Evolutionary conservation across 2,113 vertebrate genomes (phyloP).

Genomic region (Excalfactoria chinensis): DNA sequence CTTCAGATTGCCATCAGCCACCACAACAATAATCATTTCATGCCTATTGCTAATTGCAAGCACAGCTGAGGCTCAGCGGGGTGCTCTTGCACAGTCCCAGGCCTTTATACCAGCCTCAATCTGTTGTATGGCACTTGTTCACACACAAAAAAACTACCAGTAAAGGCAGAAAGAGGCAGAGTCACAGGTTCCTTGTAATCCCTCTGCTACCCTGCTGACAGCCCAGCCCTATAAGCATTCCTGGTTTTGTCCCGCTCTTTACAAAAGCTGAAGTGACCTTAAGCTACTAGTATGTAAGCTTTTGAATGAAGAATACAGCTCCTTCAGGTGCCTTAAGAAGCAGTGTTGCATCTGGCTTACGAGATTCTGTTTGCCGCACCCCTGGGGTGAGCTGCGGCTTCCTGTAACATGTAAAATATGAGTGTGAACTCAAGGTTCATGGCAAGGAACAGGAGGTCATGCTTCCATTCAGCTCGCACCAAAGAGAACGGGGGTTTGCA

Average conservation of each 20-base stretch:
- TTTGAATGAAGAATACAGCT: constrained; percentile 82
- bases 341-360: constrained; percentile 88
- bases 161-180: constrained; percentile 99
- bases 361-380: constrained; percentile 92
- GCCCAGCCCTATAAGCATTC: constrained; percentile 92
- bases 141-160: constrained; percentile 88
- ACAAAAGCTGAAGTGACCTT: constrained; percentile 91
- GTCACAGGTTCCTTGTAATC: constrained; percentile 99
- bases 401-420: constrained; percentile 95
- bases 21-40: constrained; percentile 98
- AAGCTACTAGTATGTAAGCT: constrained; percentile 85
- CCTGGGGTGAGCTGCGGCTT: constrained; percentile 90
- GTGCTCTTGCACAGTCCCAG: constrained; percentile 89
- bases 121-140: constrained; percentile 90
- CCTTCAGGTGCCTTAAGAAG: constrained; percentile 89
- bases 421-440: constrained; percentile 94
- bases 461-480: constrained; percentile 87
- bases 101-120: constrained; percentile 89
- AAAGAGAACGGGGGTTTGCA: constrained; percentile 86
- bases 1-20: constrained; percentile 96
- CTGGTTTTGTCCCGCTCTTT: constrained; percentile 89
- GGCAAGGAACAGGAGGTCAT: constrained; percentile 97
- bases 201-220: constrained; percentile 90
- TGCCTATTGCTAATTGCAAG: constrained; percentile 99
- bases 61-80: constrained; percentile 99